phyloP scores from a whole-genome alignment of 1,140 invertebrate genomes.

The Dreissena rostriformis region DNA sequence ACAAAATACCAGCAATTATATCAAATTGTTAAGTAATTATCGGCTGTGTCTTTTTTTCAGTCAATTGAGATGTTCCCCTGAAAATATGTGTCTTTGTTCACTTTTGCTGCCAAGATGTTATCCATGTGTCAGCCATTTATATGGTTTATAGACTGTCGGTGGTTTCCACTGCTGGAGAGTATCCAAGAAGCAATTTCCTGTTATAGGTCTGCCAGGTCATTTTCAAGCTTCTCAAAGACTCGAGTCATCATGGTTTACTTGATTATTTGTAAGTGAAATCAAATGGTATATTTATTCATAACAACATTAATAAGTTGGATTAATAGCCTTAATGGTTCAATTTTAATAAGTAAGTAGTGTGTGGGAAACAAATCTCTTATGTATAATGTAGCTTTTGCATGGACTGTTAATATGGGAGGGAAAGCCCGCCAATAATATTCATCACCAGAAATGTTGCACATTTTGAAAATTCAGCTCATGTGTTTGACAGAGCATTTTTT shows the following conservation, averaged over 20 bases:
- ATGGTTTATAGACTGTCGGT: conserved; percentile 4
- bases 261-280: too few relatives aligned
- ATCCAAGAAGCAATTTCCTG: conserved; percentile 19
- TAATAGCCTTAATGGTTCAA: too few relatives aligned
- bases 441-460: too few relatives aligned
- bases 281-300: too few relatives aligned
- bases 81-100: conserved; percentile 17
- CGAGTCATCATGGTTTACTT: background rate
- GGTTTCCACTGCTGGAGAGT: conserved; percentile 27
- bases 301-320: too few relatives aligned
- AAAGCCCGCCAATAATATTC: too few relatives aligned
- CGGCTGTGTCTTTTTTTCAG: background rate
- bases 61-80: background rate
- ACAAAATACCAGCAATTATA: background rate
- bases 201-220: background rate
- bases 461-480: too few relatives aligned
- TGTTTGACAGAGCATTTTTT: too few relatives aligned
- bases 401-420: too few relatives aligned
- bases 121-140: conserved; percentile 17
- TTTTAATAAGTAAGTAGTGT: too few relatives aligned
- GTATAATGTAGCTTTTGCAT: too few relatives aligned
- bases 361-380: too few relatives aligned
- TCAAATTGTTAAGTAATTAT: background rate
- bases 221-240: background rate
- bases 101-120: conserved; percentile 23